Base-by-base conservation (phyloP, 1,140 invertebrate species). In the Grapholita molesta region DNA sequence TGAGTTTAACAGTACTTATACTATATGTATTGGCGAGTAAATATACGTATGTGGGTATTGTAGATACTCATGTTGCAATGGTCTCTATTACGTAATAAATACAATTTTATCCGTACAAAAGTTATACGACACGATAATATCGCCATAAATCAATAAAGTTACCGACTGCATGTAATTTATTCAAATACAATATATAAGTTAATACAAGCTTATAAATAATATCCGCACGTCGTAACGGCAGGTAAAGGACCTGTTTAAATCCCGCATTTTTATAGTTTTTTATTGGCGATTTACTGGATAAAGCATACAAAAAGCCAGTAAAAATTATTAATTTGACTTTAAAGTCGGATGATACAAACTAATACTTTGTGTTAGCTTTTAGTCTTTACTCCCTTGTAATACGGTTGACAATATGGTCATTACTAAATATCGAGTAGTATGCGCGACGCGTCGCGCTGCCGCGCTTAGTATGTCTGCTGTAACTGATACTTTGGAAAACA, bases 251-350 rank as follows among this genome's bases (percentile, higher is more conserved):
- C 71, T 77, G 76, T 78, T 76, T 74, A 67, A 25, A 71, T 35
- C 68, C 66, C 33, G 25, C 52, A 70, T 77, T 81, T 82, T 82
- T 83, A 64, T 64, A 15, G 21, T 18, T 66, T 38, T 64, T 61
- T 61, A 61, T 61, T 7, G 55, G 7, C 55, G 25, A 28, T 28
- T 61, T 61, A 61, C 55, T 61, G 55, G 18, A 61, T 61, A 30
- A 61, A 61, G 55, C 55, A 30, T 30, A 30, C 25, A 30, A 30
- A 61, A 61, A 61, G 55, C 15, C 55, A 61, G 55, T 61, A 61
- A 32, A 48, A 66, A 24, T 66, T 35, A 82, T 80, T 83, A 84
- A 82, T 88, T 83, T 84, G 70, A 76, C 67, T 70, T 80, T 84
- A 83, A 79, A 74, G 77, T 84, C 15, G 23, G 32, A 32, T 15